Evolutionary conservation across 2,888 invertebrate genomes (phyloP), one percentile per base, ranked within the genome.

Genomic region (Schizaphis graminum): DNA sequence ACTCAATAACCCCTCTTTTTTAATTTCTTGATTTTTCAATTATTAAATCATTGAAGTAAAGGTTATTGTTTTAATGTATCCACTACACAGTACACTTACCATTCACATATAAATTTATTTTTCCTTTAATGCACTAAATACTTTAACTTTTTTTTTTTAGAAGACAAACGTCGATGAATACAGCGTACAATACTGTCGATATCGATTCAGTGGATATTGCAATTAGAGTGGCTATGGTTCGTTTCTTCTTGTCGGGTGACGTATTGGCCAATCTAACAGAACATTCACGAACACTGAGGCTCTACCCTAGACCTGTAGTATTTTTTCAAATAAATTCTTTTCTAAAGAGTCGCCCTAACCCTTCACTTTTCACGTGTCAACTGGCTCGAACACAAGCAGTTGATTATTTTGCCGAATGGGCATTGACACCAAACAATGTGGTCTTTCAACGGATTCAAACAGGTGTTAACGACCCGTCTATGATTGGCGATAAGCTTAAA

Each of bases 121-220:
- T 77, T 77, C 16, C 77, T 77, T 35, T 35, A 21, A 35, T 28
- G 28, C 61, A 28, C 21, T 3, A 28, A 10, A 28, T 21, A 35
- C 21, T 24, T 44, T 44, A 44, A 3, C 3, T 47, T 41, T 77
- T 61, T 84, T 93, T 61, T 84, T 93, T 56, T 84, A 93, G 93
- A 35, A 93, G 84, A 84, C 61, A 89, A 44, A 35, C 47, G 16
- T 84, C 84, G 5, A 44, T 47, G 1, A 89, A 47, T 16, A 47
- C 89, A 44, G 1, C 53, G 28, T 93, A 85, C 95, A 99, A 99
- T 96, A 98, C 98, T 0, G 98, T 99, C 95, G 99, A 99, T 96
- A 98, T 99, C 0, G 99, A 99, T 96, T 99, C 99, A 0, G 99
- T 99, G 0, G 99, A 99, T 96, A 98, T 99, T 44, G 99, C 99